phyloP scores from a whole-genome alignment of 2,113 vertebrate species.

The Takifugu bimaculatus region DNA sequence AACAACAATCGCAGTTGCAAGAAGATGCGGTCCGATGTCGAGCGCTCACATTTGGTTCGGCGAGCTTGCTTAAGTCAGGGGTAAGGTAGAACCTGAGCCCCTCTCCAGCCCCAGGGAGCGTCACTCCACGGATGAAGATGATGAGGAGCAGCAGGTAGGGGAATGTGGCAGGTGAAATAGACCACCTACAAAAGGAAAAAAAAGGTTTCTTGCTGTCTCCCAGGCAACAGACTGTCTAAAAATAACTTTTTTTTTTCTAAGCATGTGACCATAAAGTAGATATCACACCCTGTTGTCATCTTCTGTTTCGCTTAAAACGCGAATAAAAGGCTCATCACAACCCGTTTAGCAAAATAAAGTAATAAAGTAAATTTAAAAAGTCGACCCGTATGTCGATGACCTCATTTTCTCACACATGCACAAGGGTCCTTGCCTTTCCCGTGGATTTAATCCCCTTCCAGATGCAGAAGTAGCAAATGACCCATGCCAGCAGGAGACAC shows the following conservation, averaged over 20 bases:
- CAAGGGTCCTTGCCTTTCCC: slow-evolving; percentile 70
- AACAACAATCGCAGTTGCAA: neutral
- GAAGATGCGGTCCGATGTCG: neutral
- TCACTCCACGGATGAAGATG: slow-evolving; percentile 74
- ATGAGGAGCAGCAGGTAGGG: slow-evolving; percentile 75
- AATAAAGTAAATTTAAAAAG: no score
- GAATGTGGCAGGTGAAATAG: slow-evolving; percentile 75
- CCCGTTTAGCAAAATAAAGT: no score
- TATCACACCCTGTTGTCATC: no score
- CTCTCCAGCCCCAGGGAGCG: slow-evolving; percentile 68
- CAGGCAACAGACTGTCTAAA: no score
- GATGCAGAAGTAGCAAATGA: slow-evolving; percentile 83
- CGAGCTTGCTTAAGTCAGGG: slow-evolving; percentile 56
- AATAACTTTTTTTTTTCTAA: no score
- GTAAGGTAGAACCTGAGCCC: slow-evolving; percentile 70
- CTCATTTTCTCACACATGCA: no score
- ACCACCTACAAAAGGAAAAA: slow-evolving; percentile 65
- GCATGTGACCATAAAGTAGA: no score
- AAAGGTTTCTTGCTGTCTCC: neutral
- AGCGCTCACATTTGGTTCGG: slow-evolving; percentile 49
- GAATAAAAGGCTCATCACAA: no score
- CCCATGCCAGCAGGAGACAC: slow-evolving; percentile 76
- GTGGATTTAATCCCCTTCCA: slow-evolving; percentile 81
- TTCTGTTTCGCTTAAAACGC: no score
- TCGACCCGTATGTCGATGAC: no score